Evolutionary conservation across 2,797 vertebrate species (phyloP), one percentile per base, ranked within the genome.

Genomic region (Centroberyx gerrardi): DNA sequence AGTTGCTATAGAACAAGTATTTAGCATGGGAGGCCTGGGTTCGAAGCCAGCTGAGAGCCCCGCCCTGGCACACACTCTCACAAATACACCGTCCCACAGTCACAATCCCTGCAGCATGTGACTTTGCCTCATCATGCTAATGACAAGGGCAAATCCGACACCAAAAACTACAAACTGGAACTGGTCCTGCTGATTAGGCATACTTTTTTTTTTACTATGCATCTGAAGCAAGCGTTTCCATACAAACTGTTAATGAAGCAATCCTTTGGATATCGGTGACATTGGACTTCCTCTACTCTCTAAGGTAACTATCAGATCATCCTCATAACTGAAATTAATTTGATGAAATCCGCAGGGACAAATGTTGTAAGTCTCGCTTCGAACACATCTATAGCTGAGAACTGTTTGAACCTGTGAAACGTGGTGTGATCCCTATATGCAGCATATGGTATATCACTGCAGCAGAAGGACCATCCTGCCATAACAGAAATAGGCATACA

Each of bases 401-500:
- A 77, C 76, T 52, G 75, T 72, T 56, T 80, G 87, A 88, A 91
- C 85, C 81, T 82, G 86, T 83, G 85, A 85, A 83, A 62, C 56
- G 64, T 10, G 46, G 40, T 64, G 62, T 51, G 36, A 66, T 68
- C 80, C 70, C 72, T 79, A 81, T 62, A 80, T 72, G 77, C 74
- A 86, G 78, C 81, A 80, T 87, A 85, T 80, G 78, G 85, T 64
- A 56, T 74, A 73, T 85, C 66, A 72, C 75, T 79, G 82, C 76
- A 87, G 84, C 85, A 88, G 85, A 83, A 83, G 79, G 84, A 87
- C 81, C 74, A 27, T 71, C 81, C 66, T 71, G 64, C 55, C 58
- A 83, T 51, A 74, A 71, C 81, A 88, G 72, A 87, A 90, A 90
- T 78, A 89, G 84, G 89, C 83, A 31, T 60, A 78, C 73, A 88